Conservation (phyloP, 2,797 vertebrate species). For the Oreortyx pictus region DNA sequence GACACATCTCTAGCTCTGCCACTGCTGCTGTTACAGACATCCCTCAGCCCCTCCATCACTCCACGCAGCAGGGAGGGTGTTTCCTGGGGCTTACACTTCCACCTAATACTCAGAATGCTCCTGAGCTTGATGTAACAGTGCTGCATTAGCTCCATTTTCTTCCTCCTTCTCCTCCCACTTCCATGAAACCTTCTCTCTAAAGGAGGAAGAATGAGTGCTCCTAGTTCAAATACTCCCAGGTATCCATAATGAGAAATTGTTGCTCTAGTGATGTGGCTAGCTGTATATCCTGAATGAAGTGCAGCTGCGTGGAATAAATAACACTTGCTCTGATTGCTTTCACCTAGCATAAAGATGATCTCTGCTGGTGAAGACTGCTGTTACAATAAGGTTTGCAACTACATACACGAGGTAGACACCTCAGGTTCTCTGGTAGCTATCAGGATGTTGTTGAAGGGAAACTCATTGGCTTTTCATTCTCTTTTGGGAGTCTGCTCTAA, state of each 20-base stretch:
- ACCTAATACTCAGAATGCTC: background rate
- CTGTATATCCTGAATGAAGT: conserved; percentile 7
- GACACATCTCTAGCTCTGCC: background rate
- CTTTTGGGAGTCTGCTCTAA: background rate
- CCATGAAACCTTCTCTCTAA: background rate
- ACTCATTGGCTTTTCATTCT: background rate
- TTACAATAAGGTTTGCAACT: background rate
- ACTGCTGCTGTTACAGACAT: background rate
- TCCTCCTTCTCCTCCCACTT: conserved; percentile 31
- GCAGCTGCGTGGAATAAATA: conserved; percentile 33
- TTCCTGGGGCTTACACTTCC: background rate
- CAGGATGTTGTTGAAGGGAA: background rate
- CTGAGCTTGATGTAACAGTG: background rate
- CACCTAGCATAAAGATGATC: background rate
- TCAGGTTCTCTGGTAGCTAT: background rate
- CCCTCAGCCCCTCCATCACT: background rate
- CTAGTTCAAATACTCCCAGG: conserved; percentile 36
- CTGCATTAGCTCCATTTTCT: conserved; percentile 23
- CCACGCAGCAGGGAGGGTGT: background rate
- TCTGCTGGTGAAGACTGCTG: background rate
- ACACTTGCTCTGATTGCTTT: background rate
- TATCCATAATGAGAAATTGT: conserved; percentile 12
- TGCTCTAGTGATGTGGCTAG: background rate
- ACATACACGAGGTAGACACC: background rate
- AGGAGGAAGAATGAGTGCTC: conserved; percentile 8